Conservation (phyloP, 2,113 vertebrate genomes). For the Saimiri boliviensis region DNA sequence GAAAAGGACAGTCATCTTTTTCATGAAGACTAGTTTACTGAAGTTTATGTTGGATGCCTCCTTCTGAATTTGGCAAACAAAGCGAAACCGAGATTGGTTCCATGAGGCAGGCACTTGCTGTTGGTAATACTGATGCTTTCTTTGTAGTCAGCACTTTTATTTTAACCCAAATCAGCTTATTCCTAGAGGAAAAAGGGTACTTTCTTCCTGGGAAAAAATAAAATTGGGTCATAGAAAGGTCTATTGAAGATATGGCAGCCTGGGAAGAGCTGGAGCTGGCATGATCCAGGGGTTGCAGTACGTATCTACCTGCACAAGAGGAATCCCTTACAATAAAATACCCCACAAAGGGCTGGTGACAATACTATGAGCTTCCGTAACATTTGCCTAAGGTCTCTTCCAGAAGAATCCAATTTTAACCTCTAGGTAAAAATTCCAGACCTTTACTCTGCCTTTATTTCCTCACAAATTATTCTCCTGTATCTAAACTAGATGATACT, state of each 20-base stretch:
- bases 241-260: neutral
- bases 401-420: neutral
- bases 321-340: neutral
- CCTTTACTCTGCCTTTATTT: neutral
- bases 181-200: neutral
- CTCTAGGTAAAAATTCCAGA: neutral
- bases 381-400: neutral
- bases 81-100: neutral
- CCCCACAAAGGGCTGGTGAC: neutral
- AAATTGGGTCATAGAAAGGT: neutral
- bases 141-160: neutral
- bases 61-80: neutral
- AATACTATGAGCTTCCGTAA: neutral
- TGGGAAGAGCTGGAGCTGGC: neutral
- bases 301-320: neutral
- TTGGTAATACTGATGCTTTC: neutral
- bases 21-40: neutral
- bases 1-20: neutral
- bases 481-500: neutral
- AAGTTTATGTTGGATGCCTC: neutral
- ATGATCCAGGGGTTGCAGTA: neutral
- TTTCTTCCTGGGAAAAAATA: neutral
- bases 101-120: neutral
- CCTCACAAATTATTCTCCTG: neutral
- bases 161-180: neutral